Percentiles rank a stretch among this genome's conserved stretches.
Conservation (phyloP, 2,797 vertebrate genomes). For the Mormyrops attenuatus region DNA sequence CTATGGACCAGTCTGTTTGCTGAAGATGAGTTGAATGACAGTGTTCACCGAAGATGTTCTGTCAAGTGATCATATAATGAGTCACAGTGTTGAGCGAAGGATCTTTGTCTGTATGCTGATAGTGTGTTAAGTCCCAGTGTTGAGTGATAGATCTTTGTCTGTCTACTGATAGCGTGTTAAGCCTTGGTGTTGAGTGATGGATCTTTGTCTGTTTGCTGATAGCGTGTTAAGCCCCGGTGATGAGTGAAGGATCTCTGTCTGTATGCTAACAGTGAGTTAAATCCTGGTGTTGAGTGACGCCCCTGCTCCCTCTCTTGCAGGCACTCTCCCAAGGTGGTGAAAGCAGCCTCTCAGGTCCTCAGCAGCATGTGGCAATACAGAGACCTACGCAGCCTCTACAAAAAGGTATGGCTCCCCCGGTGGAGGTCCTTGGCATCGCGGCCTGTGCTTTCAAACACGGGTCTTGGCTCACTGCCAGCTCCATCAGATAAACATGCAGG, state of each 20-base stretch:
- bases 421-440: neutral
- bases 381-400: slow-evolving; percentile 98
- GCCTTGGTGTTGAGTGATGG: neutral
- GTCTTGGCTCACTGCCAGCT: neutral
- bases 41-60: neutral
- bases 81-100: neutral
- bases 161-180: neutral
- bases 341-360: slow-evolving; percentile 96
- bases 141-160: neutral
- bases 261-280: neutral
- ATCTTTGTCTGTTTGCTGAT: neutral
- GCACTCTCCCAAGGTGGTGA: slow-evolving; percentile 97
- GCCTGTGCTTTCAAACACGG: neutral
- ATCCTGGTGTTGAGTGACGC: neutral
- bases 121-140: neutral
- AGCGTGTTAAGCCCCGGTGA: too few relatives aligned
- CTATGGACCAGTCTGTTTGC: neutral
- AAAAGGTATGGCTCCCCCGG: slow-evolving; percentile 74
- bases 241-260: neutral
- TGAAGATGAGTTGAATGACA: neutral
- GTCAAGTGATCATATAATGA: neutral
- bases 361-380: slow-evolving; percentile 99
- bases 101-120: neutral
- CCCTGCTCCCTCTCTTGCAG: slow-evolving; percentile 53
- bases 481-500: neutral